Conservation (phyloP, 2,113 vertebrate species). For the Grammomys surdaster region DNA sequence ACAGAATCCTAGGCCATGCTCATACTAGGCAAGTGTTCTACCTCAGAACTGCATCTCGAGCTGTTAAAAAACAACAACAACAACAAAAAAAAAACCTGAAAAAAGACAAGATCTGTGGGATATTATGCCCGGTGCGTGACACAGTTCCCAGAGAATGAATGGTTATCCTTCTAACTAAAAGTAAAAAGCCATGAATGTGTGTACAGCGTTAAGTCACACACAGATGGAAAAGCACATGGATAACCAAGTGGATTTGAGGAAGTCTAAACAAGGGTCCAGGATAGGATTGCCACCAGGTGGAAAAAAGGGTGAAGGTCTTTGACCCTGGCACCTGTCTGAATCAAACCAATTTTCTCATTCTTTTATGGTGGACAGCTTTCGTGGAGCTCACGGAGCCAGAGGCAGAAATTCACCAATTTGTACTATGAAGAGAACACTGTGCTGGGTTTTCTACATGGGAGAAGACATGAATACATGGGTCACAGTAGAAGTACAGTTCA, state of each 20-base stretch:
- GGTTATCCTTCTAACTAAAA: neutral
- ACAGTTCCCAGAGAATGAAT: neutral
- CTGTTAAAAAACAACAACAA: neutral
- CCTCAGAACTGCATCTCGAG: neutral
- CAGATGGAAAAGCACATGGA: neutral
- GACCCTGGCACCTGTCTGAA: neutral
- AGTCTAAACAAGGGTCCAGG: neutral
- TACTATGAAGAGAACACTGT: neutral
- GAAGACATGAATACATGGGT: neutral
- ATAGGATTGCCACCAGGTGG: neutral
- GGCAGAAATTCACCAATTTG: neutral
- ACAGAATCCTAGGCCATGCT: no score
- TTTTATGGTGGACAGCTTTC: neutral
- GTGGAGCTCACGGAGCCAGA: neutral
- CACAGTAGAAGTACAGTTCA: neutral
- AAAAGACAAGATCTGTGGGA: neutral
- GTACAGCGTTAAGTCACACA: neutral
- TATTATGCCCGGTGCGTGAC: neutral
- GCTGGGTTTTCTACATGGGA: neutral
- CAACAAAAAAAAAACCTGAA: no score
- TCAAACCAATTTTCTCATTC: neutral
- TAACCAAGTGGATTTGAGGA: conserved; percentile 14
- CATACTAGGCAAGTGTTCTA: neutral
- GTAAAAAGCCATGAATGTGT: neutral
- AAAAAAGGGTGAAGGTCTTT: neutral